These are phyloP conservation scores for Lepus europaeus DNA, from an alignment of 2,113 vertebrate genomes.

Conservation along the genomic window DNA sequence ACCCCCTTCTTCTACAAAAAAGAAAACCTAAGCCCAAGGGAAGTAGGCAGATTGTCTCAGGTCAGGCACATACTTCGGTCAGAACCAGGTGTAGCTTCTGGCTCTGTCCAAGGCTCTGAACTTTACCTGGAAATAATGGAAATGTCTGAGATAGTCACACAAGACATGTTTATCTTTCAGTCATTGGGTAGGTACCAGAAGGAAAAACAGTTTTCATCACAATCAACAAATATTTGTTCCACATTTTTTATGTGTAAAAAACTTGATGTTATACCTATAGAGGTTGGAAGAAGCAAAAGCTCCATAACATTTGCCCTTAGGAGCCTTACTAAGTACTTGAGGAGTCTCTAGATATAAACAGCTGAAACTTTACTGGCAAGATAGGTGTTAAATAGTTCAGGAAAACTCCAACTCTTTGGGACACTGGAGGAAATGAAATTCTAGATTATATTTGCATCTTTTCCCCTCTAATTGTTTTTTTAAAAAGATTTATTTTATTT, in stretches of 20 bases:
- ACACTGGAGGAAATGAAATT: conserved; percentile 33
- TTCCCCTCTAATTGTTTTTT: neutral
- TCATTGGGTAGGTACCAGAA: conserved; percentile 15
- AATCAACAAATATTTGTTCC: neutral
- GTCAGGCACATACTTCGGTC: neutral
- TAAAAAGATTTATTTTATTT: neutral
- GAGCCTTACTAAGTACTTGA: neutral
- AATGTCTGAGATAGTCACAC: neutral
- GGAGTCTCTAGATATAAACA: conserved; percentile 7
- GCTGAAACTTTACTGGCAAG: neutral
- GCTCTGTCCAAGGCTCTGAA: neutral
- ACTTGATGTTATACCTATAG: neutral
- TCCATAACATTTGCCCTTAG: neutral
- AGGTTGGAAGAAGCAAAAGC: neutral
- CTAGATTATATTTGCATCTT: neutral
- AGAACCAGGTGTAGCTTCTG: conserved; percentile 19
- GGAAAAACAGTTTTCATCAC: conserved; percentile 44
- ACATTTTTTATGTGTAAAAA: conserved; percentile 8
- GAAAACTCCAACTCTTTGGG: conserved; percentile 44
- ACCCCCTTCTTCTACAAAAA: conserved; percentile 4
- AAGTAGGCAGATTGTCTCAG: neutral
- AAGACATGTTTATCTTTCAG: neutral
- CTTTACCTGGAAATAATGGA: conserved; percentile 6
- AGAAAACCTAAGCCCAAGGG: neutral
- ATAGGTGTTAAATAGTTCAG: conserved; percentile 44